Evolutionary conservation across 2,113 vertebrate species (phyloP).

Genomic region (Crotalus tigris): DNA sequence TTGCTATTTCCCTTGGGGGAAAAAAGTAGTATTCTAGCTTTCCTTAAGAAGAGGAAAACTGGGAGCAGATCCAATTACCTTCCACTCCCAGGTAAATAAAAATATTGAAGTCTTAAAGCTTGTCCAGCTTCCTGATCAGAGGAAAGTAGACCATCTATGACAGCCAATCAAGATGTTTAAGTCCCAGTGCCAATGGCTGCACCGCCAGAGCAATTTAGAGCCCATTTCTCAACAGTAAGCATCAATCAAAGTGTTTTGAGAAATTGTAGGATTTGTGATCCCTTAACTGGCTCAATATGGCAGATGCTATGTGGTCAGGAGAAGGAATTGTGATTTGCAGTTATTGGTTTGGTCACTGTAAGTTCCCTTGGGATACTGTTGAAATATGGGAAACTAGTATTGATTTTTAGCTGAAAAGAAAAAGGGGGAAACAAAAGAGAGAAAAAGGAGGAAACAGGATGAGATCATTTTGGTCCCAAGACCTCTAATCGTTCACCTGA

Average conservation of each 20-base stretch:
- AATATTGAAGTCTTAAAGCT: not conserved
- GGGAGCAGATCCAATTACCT: not conserved
- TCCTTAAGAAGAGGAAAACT: not conserved
- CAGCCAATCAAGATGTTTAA: not conserved
- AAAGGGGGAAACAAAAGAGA: not conserved
- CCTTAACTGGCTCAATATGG: not conserved
- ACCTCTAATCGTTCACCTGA: not conserved
- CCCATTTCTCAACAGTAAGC: not conserved
- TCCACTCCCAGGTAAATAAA: not conserved
- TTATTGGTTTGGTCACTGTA: not conserved
- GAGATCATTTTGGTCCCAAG: not conserved
- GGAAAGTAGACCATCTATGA: not conserved
- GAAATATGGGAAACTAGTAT: too few species aligned
- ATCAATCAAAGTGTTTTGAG: not conserved
- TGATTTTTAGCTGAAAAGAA: not conserved
- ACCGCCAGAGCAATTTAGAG: not conserved
- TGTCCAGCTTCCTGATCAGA: not conserved
- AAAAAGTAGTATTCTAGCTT: not conserved
- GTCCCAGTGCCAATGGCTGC: not conserved
- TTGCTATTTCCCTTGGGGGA: not conserved
- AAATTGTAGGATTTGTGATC: not conserved
- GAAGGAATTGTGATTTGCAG: not conserved
- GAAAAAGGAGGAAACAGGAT: not conserved
- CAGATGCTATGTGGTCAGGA: not conserved
- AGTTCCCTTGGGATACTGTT: not conserved